A percentile compares a stretch with the other conserved stretches of the same genome.
phyloP scores from a whole-genome alignment of 1,140 invertebrate species.

The Cepaea nemoralis region DNA sequence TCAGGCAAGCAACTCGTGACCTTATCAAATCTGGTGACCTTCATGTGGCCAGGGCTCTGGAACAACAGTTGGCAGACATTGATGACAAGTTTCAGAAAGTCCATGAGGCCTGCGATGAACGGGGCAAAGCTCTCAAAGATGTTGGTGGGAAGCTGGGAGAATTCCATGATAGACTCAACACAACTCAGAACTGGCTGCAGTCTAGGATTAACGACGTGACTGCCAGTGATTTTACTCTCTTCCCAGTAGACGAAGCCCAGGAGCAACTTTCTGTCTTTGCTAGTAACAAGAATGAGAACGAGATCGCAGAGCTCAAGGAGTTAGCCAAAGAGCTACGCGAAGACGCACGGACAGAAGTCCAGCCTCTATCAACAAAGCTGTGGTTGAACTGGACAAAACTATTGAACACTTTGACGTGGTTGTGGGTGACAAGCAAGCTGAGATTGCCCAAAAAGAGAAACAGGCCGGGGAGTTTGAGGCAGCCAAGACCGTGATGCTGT shows the following conservation, averaged over 20 bases:
- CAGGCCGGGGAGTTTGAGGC: conserved; percentile 87
- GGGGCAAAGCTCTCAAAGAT: conserved; percentile 86
- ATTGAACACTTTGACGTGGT: conserved; percentile 82
- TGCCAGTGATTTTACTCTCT: conserved; percentile 79
- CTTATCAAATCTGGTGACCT: conserved; percentile 86
- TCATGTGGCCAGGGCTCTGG: conserved; percentile 88
- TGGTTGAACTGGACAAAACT: conserved; percentile 81
- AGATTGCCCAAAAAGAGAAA: conserved; percentile 86
- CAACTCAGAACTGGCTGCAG: conserved; percentile 71
- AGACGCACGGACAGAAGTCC: conserved; percentile 79
- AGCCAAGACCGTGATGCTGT: conserved; percentile 85
- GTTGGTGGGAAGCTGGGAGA: conserved; percentile 80
- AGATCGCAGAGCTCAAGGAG: conserved; percentile 83
- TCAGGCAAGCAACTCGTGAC: conserved; percentile 84
- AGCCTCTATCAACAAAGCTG: conserved; percentile 82
- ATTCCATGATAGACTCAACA: conserved; percentile 80
- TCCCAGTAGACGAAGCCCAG: conserved; percentile 80
- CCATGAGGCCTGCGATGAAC: conserved; percentile 82
- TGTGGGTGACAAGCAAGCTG: conserved; percentile 86
- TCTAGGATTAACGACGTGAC: conserved; percentile 82
- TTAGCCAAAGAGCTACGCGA: conserved; percentile 86
- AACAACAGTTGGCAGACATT: conserved; percentile 88
- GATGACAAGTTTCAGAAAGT: conserved; percentile 87
- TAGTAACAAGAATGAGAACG: conserved; percentile 73
- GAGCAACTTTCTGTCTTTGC: conserved; percentile 76